These are phyloP conservation scores for Drosophila baimaii DNA, from an alignment of 1,140 invertebrate species.

Conservation along the genomic window DNA sequence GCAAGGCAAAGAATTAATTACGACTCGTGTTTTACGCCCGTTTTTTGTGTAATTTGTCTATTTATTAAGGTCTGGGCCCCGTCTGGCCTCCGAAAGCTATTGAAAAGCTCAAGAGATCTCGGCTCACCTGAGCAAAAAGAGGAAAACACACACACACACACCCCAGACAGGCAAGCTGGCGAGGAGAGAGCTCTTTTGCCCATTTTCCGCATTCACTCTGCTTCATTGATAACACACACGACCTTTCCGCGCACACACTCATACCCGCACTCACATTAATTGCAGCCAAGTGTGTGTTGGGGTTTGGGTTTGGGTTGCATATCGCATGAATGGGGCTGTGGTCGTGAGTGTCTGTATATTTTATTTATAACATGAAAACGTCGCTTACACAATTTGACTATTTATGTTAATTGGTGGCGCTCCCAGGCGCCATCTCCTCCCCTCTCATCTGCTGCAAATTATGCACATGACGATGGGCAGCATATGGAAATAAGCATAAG, in stretches of 20 bases:
- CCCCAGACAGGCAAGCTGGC: no score
- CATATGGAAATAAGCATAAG: background rate
- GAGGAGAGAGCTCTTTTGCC: constrained; percentile 17
- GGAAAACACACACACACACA: constrained; percentile 21
- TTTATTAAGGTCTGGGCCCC: constrained; percentile 35
- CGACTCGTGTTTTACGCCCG: constrained; percentile 8
- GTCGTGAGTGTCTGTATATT: constrained; percentile 31
- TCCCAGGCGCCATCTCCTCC: constrained; percentile 3
- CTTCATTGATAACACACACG: constrained; percentile 51
- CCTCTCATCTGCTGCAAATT: constrained; percentile 49
- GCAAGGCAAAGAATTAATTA: constrained; percentile 24
- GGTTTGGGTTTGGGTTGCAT: constrained; percentile 23
- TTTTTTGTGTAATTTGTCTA: constrained; percentile 13
- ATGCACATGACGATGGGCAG: constrained; percentile 48
- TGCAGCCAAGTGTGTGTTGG: constrained; percentile 37
- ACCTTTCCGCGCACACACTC: constrained; percentile 25
- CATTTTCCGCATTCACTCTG: constrained; percentile 39
- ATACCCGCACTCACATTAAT: constrained; percentile 25
- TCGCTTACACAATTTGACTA: constrained; percentile 47
- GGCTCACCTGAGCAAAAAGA: constrained; percentile 30
- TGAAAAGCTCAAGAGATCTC: constrained; percentile 43
- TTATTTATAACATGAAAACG: constrained; percentile 67
- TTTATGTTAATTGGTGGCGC: constrained; percentile 62
- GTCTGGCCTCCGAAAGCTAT: constrained; percentile 33
- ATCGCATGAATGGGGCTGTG: constrained; percentile 2